Evolutionary conservation across 2,888 invertebrate species (phyloP), one percentile per base, ranked within the genome.

Genomic region (Ormia ochracea): DNA sequence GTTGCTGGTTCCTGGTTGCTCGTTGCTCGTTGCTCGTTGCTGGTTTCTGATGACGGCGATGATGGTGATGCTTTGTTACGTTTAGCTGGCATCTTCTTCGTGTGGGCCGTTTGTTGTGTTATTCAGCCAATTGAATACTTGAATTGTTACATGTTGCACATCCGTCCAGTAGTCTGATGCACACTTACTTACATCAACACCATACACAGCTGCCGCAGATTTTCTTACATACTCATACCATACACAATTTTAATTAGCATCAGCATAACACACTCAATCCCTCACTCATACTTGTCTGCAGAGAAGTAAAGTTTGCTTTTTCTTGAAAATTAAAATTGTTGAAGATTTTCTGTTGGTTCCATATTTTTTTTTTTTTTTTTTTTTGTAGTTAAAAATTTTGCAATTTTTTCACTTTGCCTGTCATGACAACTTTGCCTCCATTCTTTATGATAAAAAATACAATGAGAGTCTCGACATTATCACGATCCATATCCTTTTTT

Each of bases 41-140:
- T 69, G 28, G n/a, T n/a, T n/a, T n/a, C n/a, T n/a, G n/a, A n/a
- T n/a, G n/a, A n/a, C n/a, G n/a, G n/a, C n/a, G n/a, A 10, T 38
- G 59, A 23, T 56, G 19, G 1, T 72, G 70, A 33, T 59, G 36
- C 41, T 28, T 76, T 69, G 56, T 48, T 69, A 43, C 70, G 63
- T 69, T 63, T 70, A 56, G 63, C 69, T 76, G 76, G 76, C 76
- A 69, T 77, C 70, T 66, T 76, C 80, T 76, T 80, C 76, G 80
- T 80, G 80, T 80, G 80, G 80, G 80, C 80, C 76, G 80, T 66
- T 72, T 63, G 17, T 69, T 68, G 38, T 70, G 23, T 63, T 5
- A 59, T 75, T 14, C 59, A 19, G 31, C 31, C 31, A 26, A 36
- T 66, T 61, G 21, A 65, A 59, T 72, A 36, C 28, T 56, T 72